phyloP scores from a whole-genome alignment of 1,140 invertebrate genomes.

The Lucilia sericata region DNA sequence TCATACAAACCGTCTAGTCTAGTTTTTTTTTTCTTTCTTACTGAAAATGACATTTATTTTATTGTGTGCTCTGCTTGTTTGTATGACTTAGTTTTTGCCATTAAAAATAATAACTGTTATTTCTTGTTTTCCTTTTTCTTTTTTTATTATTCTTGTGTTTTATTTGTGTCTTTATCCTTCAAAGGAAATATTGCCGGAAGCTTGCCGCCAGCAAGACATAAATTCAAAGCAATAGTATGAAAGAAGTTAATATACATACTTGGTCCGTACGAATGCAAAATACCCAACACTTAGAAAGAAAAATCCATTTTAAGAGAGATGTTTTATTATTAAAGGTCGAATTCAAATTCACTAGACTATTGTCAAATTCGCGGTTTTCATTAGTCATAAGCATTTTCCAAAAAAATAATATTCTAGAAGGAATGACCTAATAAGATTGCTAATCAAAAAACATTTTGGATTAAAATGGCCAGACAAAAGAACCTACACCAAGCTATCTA shows the following conservation, averaged over 20 bases:
- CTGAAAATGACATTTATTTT: background rate
- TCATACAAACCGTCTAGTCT: background rate
- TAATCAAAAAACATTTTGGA: no score
- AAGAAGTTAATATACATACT: background rate
- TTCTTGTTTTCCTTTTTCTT: background rate
- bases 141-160: background rate
- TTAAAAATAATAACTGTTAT: constrained; percentile 8
- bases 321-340: no score
- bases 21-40: background rate
- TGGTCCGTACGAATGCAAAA: background rate
- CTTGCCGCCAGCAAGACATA: background rate
- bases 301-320: no score
- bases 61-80: background rate
- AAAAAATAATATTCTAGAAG: no score
- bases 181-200: constrained; percentile 3
- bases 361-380: no score
- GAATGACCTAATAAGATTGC: no score
- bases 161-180: background rate
- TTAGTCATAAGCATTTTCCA: no score
- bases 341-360: no score
- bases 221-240: background rate
- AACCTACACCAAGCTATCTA: no score
- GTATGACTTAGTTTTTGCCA: background rate
- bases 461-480: no score
- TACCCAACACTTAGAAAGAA: background rate